Evolutionary conservation across 2,888 invertebrate species (phyloP).

Genomic region (Oscheius sp.): DNA sequence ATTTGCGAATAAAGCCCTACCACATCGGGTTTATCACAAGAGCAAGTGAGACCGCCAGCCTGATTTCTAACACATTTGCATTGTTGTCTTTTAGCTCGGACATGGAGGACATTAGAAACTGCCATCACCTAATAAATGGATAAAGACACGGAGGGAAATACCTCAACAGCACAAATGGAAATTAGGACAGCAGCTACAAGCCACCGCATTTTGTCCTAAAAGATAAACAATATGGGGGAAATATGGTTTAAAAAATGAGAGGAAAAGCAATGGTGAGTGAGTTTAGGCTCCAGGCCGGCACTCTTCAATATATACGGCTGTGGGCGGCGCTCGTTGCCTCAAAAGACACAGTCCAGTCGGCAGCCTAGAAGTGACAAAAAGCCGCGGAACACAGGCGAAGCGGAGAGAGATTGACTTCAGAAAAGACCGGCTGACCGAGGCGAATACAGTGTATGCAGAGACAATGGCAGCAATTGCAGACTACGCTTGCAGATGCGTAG

Average conservation of each 20-base stretch:
- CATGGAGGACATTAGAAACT: conserved; percentile 37
- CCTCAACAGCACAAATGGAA: conserved; percentile 5
- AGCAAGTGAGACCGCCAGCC: conserved; percentile 51
- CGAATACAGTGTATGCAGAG: not conserved
- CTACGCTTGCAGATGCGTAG: too few relatives aligned
- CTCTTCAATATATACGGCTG: conserved; percentile 6
- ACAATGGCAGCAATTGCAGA: not conserved
- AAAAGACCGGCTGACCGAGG: conserved; percentile 15
- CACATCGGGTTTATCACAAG: conserved; percentile 48
- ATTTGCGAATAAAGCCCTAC: not conserved
- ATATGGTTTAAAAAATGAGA: not conserved
- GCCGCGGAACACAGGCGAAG: conserved; percentile 15
- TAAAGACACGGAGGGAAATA: not conserved
- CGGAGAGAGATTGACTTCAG: conserved; percentile 4
- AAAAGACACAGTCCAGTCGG: not conserved
- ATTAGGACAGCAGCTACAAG: not conserved
- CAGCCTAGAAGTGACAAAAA: conserved; percentile 29
- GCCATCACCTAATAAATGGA: conserved; percentile 33
- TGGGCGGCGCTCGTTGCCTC: conserved; percentile 23
- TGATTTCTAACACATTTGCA: conserved; percentile 55
- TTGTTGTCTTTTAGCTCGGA: conserved; percentile 56
- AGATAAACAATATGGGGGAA: too few relatives aligned
- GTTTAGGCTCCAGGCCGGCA: not conserved
- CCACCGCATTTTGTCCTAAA: conserved; percentile 15
- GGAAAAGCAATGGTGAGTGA: not conserved